These are phyloP conservation scores for Sphaeramia orbicularis DNA, from an alignment of 2,797 vertebrate species.

Conservation along the genomic window DNA sequence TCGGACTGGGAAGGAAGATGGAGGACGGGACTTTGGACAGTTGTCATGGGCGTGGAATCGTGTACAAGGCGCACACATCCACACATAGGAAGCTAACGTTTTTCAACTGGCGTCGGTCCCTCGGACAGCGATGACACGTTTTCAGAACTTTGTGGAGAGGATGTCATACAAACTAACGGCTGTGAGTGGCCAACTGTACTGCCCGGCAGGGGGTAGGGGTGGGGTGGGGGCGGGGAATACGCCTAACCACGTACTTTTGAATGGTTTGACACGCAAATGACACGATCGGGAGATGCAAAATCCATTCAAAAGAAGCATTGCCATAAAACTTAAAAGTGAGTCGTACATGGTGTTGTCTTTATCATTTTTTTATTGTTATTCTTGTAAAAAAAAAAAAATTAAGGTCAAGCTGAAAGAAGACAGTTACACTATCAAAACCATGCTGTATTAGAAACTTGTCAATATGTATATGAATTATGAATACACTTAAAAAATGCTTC, in stretches of 20 bases:
- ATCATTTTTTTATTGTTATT: slow-evolving; percentile 86
- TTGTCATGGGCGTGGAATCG: slow-evolving; percentile 26
- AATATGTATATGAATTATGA: slow-evolving; percentile 90
- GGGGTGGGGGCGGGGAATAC: slow-evolving; percentile 24
- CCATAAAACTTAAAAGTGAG: slow-evolving; percentile 81
- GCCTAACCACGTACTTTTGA: slow-evolving; percentile 68
- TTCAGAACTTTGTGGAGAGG: slow-evolving; percentile 29
- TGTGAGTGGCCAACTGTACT: slow-evolving; percentile 34
- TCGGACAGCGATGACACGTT: slow-evolving; percentile 17
- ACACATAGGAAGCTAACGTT: slow-evolving; percentile 34
- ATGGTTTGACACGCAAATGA: slow-evolving; percentile 49
- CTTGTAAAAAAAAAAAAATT: slow-evolving; percentile 83
- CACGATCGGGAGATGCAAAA: slow-evolving; percentile 70
- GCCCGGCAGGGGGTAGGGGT: slow-evolving; percentile 1
- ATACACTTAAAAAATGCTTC: slow-evolving; percentile 86
- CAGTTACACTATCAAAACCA: slow-evolving; percentile 85
- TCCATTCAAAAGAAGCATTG: slow-evolving; percentile 79
- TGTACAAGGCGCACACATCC: slow-evolving; percentile 40
- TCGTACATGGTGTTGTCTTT: slow-evolving; percentile 84
- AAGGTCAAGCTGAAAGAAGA: slow-evolving; percentile 73
- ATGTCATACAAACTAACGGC: slow-evolving; percentile 31
- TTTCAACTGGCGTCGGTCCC: slow-evolving; percentile 21
- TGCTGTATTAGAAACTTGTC: slow-evolving; percentile 88
- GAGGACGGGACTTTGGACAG: slow-evolving; percentile 31
- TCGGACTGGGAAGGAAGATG: slow-evolving; percentile 28